Base-by-base conservation (phyloP, 2,888 invertebrate species). In the Troides aeacus region DNA sequence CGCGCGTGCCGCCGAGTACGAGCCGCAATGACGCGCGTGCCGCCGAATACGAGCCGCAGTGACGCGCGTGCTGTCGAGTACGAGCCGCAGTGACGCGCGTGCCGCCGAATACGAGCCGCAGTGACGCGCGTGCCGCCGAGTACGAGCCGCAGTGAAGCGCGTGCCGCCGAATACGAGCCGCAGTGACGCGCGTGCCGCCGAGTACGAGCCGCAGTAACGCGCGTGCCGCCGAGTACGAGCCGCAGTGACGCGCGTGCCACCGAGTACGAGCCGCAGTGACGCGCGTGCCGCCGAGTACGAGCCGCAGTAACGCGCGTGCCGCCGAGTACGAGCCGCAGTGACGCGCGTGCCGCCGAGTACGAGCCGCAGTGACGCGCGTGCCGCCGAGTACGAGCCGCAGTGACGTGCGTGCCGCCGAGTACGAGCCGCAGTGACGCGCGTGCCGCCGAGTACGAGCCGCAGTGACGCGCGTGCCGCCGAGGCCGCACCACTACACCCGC, bases 381-480 rank as follows among this genome's bases (percentile, higher is more conserved):
- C 21, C 23, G 75, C 75, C 62, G 70, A 46, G 56, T 74, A 74
- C 66, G 78, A 79, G 74, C 75, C 73, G 65, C 75, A 53, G 68
- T 57, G 98, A 97, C 68, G 17, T 98, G 93, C 85, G 98, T 21
- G 21, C 21, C 23, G 75, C 75, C 62, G 70, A 46, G 56, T 74
- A 74, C 66, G 78, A 79, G 74, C 75, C 73, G 65, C 75, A 56
- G 68, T 57, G 98, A 97, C 68, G n/a, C 98, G 93, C 85, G 98
- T 7, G 68, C n/a, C 3, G 62, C 76, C 81, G 56, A 5, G 5
- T 21, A 21, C 21, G 21, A 21, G 21, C 21, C 21, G 21, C 21
- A 56, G 68, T 57, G 98, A 97, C 68, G n/a, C 98, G 93, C 85
- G 98, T 7, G 68, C n/a, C 3, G 62, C 76, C 81, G 56, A 6